Evolutionary conservation across 2,113 vertebrate genomes (phyloP).

Genomic region (human (Homo sapiens)): GRCh38 chr4:184425501-184426000

Average conservation of each 20-base stretch:
- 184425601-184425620: background rate
- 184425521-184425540: fast-evolving
- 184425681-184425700: background rate
- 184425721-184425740: background rate
- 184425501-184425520: background rate
- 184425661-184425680: background rate
- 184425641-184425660: background rate
- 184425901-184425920: background rate
- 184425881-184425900: background rate
- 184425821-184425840: background rate
- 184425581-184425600: too few relatives aligned
- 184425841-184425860: fast-evolving
- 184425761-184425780: background rate
- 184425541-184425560: fast-evolving
- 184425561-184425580: background rate
- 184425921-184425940: background rate
- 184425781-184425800: background rate
- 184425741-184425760: background rate
- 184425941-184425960: background rate
- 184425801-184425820: background rate
- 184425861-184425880: background rate
- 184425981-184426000: too few relatives aligned
- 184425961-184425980: background rate
- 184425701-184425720: too few relatives aligned
- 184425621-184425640: background rate